These are phyloP conservation scores for Nemurella pictetii DNA, from an alignment of 2,888 invertebrate species.

Conservation along the genomic window DNA sequence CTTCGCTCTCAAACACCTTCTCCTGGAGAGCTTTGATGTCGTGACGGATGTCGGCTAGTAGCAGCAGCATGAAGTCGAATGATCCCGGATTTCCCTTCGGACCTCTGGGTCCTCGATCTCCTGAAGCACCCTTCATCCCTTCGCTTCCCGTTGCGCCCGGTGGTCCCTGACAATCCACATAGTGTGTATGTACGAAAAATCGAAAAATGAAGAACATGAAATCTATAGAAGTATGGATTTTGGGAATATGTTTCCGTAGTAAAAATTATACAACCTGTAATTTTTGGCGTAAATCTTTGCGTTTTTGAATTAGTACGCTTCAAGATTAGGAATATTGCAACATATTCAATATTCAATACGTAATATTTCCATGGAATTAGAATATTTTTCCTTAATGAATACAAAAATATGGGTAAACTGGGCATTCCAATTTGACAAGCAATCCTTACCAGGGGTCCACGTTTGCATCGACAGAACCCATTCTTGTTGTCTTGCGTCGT, in stretches of 20 bases:
- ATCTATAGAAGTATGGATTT: neutral
- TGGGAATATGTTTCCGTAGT: conserved; percentile 33
- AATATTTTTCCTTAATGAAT: too few relatives aligned
- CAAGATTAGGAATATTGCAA: too few relatives aligned
- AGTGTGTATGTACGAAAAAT: neutral
- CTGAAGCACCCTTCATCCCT: conserved; percentile 64
- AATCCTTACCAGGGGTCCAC: conserved; percentile 63
- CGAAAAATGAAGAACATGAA: neutral
- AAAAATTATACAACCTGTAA: too few relatives aligned
- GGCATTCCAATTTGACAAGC: too few relatives aligned
- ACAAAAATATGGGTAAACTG: too few relatives aligned
- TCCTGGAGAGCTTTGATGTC: conserved; percentile 65
- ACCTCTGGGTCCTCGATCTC: conserved; percentile 61
- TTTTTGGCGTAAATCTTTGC: too few relatives aligned
- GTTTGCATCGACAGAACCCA: conserved; percentile 65
- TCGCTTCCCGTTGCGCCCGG: conserved; percentile 63
- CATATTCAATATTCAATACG: too few relatives aligned
- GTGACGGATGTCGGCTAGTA: conserved; percentile 66
- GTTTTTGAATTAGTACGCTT: too few relatives aligned
- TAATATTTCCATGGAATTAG: too few relatives aligned
- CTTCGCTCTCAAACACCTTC: conserved; percentile 62
- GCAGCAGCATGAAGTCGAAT: conserved; percentile 64
- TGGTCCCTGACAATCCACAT: conserved; percentile 56
- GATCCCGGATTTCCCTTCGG: conserved; percentile 64
- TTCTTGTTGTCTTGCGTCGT: conserved; percentile 54